phyloP scores from a whole-genome alignment of 1,140 invertebrate genomes.

The Medauroidea extradentata region DNA sequence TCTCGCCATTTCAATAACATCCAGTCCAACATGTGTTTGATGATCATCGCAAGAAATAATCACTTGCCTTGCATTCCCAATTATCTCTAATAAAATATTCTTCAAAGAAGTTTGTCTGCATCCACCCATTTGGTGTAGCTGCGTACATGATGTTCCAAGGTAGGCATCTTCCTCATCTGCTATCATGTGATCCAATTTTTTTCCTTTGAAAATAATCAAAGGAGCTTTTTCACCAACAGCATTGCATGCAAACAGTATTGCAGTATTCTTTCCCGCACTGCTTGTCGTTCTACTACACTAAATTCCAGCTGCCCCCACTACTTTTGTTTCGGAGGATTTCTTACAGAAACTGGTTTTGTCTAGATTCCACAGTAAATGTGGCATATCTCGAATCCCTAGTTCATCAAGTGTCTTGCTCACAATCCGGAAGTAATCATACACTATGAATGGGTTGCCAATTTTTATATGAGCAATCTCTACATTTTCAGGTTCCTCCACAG shows the following conservation, averaged over 20 bases:
- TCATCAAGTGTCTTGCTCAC: slow-evolving; percentile 23
- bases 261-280: slow-evolving; percentile 35
- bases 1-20: slow-evolving; percentile 30
- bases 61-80: slow-evolving; percentile 26
- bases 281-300: slow-evolving; percentile 30
- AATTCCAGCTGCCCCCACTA: slow-evolving; percentile 27
- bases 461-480: slow-evolving; percentile 36
- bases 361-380: slow-evolving; percentile 32
- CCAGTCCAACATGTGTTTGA: slow-evolving; percentile 30
- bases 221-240: slow-evolving; percentile 36
- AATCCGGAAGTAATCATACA: slow-evolving; percentile 31
- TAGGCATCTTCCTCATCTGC: slow-evolving; percentile 17
- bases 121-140: slow-evolving; percentile 34
- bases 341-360: slow-evolving; percentile 34
- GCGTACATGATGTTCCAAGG: slow-evolving; percentile 32
- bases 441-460: slow-evolving; percentile 27
- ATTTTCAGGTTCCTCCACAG: slow-evolving; percentile 24
- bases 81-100: slow-evolving; percentile 23
- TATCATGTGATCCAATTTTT: slow-evolving; percentile 29
- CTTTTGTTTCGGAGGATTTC: slow-evolving; percentile 33
- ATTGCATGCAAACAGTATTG: slow-evolving; percentile 33
- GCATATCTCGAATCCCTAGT: slow-evolving; percentile 22
- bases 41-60: slow-evolving; percentile 39
- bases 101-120: slow-evolving; percentile 33
- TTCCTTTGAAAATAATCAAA: slow-evolving; percentile 30